These are phyloP conservation scores for Caprella mutica DNA, from an alignment of 2,888 invertebrate genomes.

Conservation along the genomic window DNA sequence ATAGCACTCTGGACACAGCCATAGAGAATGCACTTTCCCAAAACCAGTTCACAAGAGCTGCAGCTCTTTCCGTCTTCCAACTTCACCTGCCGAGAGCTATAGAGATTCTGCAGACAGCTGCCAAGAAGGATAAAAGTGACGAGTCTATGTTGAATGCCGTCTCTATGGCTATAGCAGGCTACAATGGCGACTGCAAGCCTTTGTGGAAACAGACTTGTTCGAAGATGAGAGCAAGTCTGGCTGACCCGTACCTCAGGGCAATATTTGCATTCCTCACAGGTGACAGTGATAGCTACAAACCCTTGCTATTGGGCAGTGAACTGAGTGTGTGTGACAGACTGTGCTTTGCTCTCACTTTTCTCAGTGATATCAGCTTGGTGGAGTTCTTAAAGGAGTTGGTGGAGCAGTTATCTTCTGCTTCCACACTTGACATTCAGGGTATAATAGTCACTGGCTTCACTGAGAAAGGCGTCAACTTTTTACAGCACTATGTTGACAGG, in stretches of 20 bases:
- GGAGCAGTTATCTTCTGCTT: conserved; percentile 54
- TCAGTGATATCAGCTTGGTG: conserved; percentile 64
- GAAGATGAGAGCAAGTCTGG: conserved; percentile 59
- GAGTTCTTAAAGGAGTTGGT: conserved; percentile 65
- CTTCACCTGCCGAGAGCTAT: conserved; percentile 71
- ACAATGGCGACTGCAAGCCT: conserved; percentile 67
- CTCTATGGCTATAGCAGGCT: conserved; percentile 73
- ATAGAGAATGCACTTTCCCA: conserved; percentile 54
- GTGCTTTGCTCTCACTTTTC: conserved; percentile 78
- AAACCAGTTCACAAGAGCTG: conserved; percentile 66
- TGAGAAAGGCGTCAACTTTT: conserved; percentile 60
- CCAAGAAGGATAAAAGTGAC: conserved; percentile 35
- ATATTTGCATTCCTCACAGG: conserved; percentile 82
- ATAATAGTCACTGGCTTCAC: conserved; percentile 62
- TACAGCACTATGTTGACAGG: conserved; percentile 74
- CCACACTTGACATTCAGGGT: conserved; percentile 64
- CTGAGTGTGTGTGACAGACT: conserved; percentile 63
- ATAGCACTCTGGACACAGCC: conserved; percentile 50
- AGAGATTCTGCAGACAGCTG: conserved; percentile 59
- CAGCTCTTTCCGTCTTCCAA: conserved; percentile 83
- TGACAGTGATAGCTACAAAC: conserved; percentile 61
- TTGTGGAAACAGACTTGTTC: conserved; percentile 67
- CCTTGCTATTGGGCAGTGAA: conserved; percentile 49
- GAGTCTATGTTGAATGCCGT: conserved; percentile 49
- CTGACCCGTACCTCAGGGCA: conserved; percentile 81